Evolutionary conservation across 2,113 vertebrate genomes (phyloP).

Genomic region (Lucifuga dentata): DNA sequence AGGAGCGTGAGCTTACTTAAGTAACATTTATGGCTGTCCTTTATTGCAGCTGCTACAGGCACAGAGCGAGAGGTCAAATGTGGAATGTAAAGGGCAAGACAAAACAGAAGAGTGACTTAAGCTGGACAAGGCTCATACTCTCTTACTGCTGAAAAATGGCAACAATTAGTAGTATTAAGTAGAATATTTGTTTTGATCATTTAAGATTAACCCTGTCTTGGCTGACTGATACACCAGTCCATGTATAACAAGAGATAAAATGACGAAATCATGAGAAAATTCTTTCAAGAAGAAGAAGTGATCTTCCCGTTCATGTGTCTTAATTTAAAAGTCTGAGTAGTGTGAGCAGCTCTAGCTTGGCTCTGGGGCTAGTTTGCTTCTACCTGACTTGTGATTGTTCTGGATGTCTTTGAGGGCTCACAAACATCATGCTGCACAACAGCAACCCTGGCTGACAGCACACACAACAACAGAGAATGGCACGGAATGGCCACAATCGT

Average conservation of each 20-base stretch:
- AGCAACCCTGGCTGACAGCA: slow-evolving; percentile 60
- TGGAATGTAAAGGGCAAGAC: background rate
- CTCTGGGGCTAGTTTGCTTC: slow-evolving; percentile 43
- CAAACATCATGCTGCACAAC: slow-evolving; percentile 72
- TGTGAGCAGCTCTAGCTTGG: slow-evolving; percentile 28
- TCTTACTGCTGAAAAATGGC: background rate
- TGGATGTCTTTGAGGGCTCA: slow-evolving; percentile 81
- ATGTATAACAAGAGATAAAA: background rate
- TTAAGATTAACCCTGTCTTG: background rate
- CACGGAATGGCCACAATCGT: slow-evolving; percentile 77
- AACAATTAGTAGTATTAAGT: background rate
- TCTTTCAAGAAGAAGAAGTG: background rate
- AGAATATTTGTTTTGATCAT: slow-evolving; percentile 10
- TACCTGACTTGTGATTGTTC: slow-evolving; percentile 79
- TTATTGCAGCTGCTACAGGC: slow-evolving; percentile 4
- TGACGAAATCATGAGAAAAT: background rate
- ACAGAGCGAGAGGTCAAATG: slow-evolving; percentile 3
- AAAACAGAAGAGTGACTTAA: slow-evolving; percentile 33
- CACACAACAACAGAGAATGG: slow-evolving; percentile 81
- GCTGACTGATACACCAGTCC: background rate
- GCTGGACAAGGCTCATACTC: background rate
- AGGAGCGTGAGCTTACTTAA: slow-evolving; percentile 15
- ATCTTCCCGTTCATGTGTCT: slow-evolving; percentile 2
- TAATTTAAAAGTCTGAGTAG: slow-evolving; percentile 7
- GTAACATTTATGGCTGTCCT: slow-evolving; percentile 28